phyloP scores from a whole-genome alignment of 2,888 invertebrate species.

The Conistra vaccinii region DNA sequence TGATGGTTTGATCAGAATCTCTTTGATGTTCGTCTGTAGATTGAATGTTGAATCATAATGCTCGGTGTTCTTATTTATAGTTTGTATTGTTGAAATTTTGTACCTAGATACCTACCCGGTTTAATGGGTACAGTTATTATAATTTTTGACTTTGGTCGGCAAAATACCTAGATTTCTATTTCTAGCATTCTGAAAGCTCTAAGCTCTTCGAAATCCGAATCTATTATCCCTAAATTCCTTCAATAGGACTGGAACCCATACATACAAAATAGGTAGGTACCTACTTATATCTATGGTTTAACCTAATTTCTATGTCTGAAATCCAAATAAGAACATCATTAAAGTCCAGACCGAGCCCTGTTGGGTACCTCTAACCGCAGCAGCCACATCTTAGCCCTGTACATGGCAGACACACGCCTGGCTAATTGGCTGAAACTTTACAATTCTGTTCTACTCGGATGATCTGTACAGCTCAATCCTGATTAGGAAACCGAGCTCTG shows the following conservation, averaged over 20 bases:
- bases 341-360: neutral
- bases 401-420: constrained; percentile 27
- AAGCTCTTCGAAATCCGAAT: neutral
- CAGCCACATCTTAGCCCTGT: constrained; percentile 16
- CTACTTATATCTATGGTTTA: constrained; percentile 2
- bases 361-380: constrained; percentile 18
- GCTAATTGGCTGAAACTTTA: constrained; percentile 60
- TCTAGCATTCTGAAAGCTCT: neutral
- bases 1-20: constrained; percentile 59
- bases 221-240: neutral
- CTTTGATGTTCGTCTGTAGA: constrained; percentile 55
- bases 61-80: constrained; percentile 28
- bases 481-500: constrained; percentile 31
- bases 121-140: neutral
- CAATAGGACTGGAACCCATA: neutral
- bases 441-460: constrained; percentile 44
- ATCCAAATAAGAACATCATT: constrained; percentile 5
- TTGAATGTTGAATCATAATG: constrained; percentile 41
- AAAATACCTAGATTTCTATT: neutral
- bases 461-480: constrained; percentile 27
- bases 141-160: neutral
- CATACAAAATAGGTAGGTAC: neutral
- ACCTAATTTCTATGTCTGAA: constrained; percentile 7
- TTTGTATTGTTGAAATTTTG: constrained; percentile 8
- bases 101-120: neutral